phyloP scores from a whole-genome alignment of 1,140 invertebrate species.

The Atta cephalotes region DNA sequence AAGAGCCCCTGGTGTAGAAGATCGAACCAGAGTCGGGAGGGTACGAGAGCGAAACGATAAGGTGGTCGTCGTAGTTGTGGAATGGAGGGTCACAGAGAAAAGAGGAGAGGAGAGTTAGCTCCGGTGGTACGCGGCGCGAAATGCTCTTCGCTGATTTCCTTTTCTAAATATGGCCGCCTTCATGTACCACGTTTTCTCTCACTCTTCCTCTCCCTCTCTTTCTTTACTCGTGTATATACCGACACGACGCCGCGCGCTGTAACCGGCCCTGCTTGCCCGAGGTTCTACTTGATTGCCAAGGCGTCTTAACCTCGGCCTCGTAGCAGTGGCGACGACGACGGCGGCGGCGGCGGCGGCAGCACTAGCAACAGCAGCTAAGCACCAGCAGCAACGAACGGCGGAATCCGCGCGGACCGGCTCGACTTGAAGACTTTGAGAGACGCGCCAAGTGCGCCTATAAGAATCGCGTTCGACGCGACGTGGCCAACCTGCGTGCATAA shows the following conservation, averaged over 20 bases:
- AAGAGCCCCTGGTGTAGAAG: conserved; percentile 52
- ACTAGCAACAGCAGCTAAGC: not conserved
- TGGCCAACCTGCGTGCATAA: conserved; percentile 77
- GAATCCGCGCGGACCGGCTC: conserved; percentile 73
- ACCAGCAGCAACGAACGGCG: not conserved
- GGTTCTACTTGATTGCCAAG: conserved; percentile 87
- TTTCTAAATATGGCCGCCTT: conserved; percentile 86
- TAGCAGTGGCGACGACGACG: not conserved
- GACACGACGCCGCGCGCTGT: conserved; percentile 74
- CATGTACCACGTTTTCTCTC: conserved; percentile 74
- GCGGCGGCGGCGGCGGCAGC: not conserved
- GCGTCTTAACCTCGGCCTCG: conserved; percentile 85
- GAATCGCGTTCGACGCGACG: conserved; percentile 33
- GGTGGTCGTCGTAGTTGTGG: conserved; percentile 43
- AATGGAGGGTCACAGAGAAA: conserved; percentile 38
- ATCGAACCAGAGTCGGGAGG: conserved; percentile 18
- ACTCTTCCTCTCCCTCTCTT: conserved; percentile 70
- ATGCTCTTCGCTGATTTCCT: conserved; percentile 85
- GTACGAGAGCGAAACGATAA: conserved; percentile 59
- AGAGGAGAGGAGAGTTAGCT: conserved; percentile 42
- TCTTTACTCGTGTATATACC: conserved; percentile 62
- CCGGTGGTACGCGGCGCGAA: conserved; percentile 77
- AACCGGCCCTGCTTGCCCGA: conserved; percentile 85
- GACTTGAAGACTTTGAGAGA: not conserved
- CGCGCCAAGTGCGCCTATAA: conserved; percentile 73